These are phyloP conservation scores for Dicrostonyx torquatus DNA, from an alignment of 2,797 vertebrate genomes.

Conservation along the genomic window DNA sequence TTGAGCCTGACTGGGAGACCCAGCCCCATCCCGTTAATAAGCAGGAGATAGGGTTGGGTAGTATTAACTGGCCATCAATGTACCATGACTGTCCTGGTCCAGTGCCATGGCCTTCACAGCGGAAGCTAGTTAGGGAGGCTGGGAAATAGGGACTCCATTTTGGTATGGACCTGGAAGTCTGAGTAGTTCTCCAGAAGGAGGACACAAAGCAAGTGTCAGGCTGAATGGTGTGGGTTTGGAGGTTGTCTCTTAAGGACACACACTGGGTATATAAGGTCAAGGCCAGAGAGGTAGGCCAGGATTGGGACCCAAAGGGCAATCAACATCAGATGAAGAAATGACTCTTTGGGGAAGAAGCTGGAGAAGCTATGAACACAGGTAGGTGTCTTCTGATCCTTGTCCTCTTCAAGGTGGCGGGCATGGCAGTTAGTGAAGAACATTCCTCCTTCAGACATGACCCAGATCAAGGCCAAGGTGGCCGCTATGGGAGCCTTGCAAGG, in stretches of 20 bases:
- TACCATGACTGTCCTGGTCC: not conserved
- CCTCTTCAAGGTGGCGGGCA: constrained; percentile 92
- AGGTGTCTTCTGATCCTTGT: not conserved
- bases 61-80: not conserved
- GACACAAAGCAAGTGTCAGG: not conserved
- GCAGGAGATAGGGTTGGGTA: not conserved
- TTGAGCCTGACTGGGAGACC: not conserved
- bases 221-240: not conserved
- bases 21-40: not conserved
- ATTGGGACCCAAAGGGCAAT: too few species aligned
- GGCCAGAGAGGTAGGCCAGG: not conserved
- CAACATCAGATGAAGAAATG: not conserved
- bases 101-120: not conserved
- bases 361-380: rapidly evolving
- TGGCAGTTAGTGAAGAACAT: constrained; percentile 95
- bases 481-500: constrained; percentile 89
- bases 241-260: not conserved
- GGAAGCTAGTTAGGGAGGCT: not conserved
- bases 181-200: not conserved
- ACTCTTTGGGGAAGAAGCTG: not conserved
- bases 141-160: not conserved
- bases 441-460: constrained; percentile 93
- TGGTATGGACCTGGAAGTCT: not conserved
- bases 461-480: constrained; percentile 94
- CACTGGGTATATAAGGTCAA: not conserved